Evolutionary conservation across 2,797 vertebrate genomes (phyloP), one percentile per base, ranked within the genome.

Genomic region (Gymnoscopelus microlampas): DNA sequence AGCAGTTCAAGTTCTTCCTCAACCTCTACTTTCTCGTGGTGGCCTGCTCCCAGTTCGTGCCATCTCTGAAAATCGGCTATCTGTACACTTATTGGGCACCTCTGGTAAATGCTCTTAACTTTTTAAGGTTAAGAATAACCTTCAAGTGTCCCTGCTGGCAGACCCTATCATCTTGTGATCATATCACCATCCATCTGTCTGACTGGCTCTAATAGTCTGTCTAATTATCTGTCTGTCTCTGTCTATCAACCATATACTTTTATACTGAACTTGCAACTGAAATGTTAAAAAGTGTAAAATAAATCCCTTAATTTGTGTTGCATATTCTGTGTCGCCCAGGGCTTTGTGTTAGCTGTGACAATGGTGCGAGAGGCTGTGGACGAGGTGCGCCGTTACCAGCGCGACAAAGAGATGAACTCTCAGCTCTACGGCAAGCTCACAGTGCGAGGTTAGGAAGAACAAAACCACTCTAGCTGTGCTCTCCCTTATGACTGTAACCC

Each of bases 1-100:
- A 99, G 90, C 98, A 99, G 85, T 99, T 99, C 96, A 99, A 99
- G 95, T 98, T 99, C 95, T 99, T 99, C 94, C 94, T 99, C 92
- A 99, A 99, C 86, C 94, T 99, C 80, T 99, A 99, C 92, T 99
- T 99, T 85, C 94, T 99, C 88, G 87, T 98, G 71, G 97, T 99
- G 71, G 95, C 98, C 87, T 99, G 96, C 85, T 98, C 98, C 57
- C 98, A 99, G 92, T 99, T 99, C 87, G 95, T 98, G 67, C 95
- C 97, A 11, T 95, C 96, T 9, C 78, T 99, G 92, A 98, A 98
- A 88, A 99, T 99, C 65, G 97, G 98, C 85, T 98, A 97, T 88
- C 90, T 99, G 88, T 99, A 99, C 92, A 98, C 97, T 0, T 99
- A 99, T 92, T 99, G 97, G 98, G 97, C 96, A 29, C 98, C 97